These are phyloP conservation scores for Diarsia mendica DNA, from an alignment of 2,888 invertebrate species.

Conservation along the genomic window DNA sequence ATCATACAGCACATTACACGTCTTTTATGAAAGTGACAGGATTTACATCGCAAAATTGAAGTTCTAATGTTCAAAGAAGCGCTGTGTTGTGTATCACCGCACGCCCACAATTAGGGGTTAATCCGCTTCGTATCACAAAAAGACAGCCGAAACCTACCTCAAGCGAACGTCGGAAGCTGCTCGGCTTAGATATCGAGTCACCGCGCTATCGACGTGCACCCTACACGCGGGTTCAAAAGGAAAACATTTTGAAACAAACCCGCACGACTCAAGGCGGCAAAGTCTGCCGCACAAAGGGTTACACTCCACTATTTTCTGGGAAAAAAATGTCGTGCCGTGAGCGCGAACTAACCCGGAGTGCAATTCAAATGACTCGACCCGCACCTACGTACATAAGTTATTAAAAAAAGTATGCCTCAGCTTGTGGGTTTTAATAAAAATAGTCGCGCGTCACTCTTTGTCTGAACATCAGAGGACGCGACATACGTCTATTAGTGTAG, in stretches of 20 bases:
- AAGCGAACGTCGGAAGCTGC: slow-evolving; percentile 1
- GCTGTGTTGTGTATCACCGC: background rate
- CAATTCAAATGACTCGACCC: slow-evolving; percentile 79
- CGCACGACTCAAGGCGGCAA: slow-evolving; percentile 79
- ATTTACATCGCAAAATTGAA: background rate
- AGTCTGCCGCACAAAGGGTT: slow-evolving; percentile 79
- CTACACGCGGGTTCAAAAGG: slow-evolving; percentile 53
- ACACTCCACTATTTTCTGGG: slow-evolving; percentile 85
- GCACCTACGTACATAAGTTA: slow-evolving; percentile 87
- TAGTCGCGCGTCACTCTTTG: slow-evolving; percentile 89
- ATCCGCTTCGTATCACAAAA: background rate
- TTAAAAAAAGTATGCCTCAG: slow-evolving; percentile 89
- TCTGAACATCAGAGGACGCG: slow-evolving; percentile 87
- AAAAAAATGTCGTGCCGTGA: slow-evolving; percentile 82
- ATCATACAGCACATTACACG: background rate
- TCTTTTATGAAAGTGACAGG: background rate
- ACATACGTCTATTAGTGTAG: slow-evolving; percentile 86
- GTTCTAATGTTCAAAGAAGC: background rate
- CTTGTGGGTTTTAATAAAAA: slow-evolving; percentile 89
- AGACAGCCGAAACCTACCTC: background rate
- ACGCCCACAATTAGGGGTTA: background rate
- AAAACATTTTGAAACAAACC: slow-evolving; percentile 74
- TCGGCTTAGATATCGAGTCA: slow-evolving; percentile 34
- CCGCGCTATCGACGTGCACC: slow-evolving; percentile 45
- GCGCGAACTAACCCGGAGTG: slow-evolving; percentile 74